phyloP scores from a whole-genome alignment of 2,888 invertebrate genomes.

The Orthosia cruda region DNA sequence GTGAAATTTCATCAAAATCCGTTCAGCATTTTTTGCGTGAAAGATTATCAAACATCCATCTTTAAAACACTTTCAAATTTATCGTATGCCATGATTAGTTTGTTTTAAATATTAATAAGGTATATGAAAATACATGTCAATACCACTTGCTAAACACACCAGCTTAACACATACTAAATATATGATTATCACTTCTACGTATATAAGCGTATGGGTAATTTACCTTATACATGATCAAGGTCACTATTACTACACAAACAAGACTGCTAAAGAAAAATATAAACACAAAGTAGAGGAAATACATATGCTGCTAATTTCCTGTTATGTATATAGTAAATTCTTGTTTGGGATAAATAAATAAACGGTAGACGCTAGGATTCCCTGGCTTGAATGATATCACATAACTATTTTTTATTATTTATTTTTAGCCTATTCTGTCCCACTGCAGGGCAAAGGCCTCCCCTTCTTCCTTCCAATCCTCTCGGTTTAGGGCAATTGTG shows the following conservation, averaged over 20 bases:
- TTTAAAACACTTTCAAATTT: too few relatives aligned
- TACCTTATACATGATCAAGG: conserved; percentile 49
- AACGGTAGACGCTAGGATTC: conserved; percentile 42
- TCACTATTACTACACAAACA: conserved; percentile 41
- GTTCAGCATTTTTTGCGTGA: too few relatives aligned
- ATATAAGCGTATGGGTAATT: conserved; percentile 13
- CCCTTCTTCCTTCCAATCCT: too few relatives aligned
- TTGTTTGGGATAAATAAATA: conserved; percentile 26
- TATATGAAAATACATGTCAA: background rate
- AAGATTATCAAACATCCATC: too few relatives aligned
- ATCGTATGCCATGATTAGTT: too few relatives aligned
- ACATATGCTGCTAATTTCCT: conserved; percentile 26
- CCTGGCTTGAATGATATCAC: conserved; percentile 27
- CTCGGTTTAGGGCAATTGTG: too few relatives aligned
- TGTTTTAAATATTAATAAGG: too few relatives aligned
- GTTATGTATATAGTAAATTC: conserved; percentile 9
- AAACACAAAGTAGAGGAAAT: conserved; percentile 33
- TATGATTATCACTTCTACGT: background rate
- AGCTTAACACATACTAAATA: background rate
- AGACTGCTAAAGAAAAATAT: background rate
- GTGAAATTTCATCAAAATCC: too few relatives aligned
- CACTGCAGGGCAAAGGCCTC: too few relatives aligned
- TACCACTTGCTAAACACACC: background rate
- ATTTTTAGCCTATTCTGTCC: too few relatives aligned
- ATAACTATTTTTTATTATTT: too few relatives aligned